Evolutionary conservation across 2,113 vertebrate species (phyloP).

Genomic region (Gulo gulo): DNA sequence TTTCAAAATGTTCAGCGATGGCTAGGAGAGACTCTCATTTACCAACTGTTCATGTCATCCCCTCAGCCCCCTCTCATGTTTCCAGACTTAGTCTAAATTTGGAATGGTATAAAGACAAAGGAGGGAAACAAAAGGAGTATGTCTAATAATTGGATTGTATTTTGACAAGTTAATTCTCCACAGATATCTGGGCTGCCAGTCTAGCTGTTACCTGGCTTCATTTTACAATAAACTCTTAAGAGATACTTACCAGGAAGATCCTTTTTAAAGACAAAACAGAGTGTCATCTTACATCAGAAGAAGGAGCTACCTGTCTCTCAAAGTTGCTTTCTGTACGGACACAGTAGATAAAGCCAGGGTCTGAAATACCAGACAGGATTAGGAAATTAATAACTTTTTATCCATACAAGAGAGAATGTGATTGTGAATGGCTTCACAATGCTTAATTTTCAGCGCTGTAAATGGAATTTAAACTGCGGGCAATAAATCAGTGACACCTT

Average conservation of each 20-base stretch:
- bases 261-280: conserved; percentile 41
- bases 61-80: background rate
- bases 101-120: conserved; percentile 46
- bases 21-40: background rate
- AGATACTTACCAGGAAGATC: background rate
- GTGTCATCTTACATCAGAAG: background rate
- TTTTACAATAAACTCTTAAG: background rate
- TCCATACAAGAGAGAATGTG: background rate
- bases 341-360: background rate
- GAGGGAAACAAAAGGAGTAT: background rate
- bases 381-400: conserved; percentile 38
- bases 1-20: background rate
- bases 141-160: background rate
- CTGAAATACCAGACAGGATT: background rate
- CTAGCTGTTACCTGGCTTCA: conserved; percentile 22
- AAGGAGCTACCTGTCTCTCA: conserved; percentile 26
- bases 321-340: background rate
- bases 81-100: conserved; percentile 45
- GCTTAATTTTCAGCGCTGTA: background rate
- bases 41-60: background rate
- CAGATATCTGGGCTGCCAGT: background rate
- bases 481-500: background rate
- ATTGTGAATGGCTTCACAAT: background rate
- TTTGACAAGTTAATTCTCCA: conserved; percentile 68
- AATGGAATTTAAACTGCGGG: background rate